Percentiles rank a stretch among this genome's conserved stretches.
Evolutionary conservation across 2,797 vertebrate genomes (phyloP).

Genomic region (Acrossocheilus wenchowensis): DNA sequence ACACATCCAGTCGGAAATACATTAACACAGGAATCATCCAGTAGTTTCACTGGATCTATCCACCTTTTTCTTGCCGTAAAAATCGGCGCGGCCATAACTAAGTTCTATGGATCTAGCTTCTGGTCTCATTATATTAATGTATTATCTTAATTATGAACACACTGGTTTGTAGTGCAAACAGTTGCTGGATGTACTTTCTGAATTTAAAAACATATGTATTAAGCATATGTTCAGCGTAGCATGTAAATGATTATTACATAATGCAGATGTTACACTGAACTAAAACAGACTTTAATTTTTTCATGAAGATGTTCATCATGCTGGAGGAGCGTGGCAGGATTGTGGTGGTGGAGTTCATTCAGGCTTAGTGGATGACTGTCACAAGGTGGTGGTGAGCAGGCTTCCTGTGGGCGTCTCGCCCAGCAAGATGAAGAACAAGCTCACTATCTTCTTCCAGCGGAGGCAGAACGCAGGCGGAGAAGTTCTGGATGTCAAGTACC

Average conservation of each 20-base stretch:
- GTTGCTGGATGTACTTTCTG: neutral
- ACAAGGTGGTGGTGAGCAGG: conserved; percentile 60
- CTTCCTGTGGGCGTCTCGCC: conserved; percentile 59
- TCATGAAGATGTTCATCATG: conserved; percentile 50
- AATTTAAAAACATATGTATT: neutral
- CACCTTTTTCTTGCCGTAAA: too few species aligned
- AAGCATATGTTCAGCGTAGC: neutral
- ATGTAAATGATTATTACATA: neutral
- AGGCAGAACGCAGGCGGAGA: conserved; percentile 65
- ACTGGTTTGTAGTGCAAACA: too few species aligned
- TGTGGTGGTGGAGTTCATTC: neutral
- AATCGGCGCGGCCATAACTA: too few species aligned
- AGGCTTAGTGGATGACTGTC: conserved; percentile 46
- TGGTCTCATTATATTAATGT: too few species aligned
- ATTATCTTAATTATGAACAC: too few species aligned
- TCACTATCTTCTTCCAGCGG: conserved; percentile 69
- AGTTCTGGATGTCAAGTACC: conserved; percentile 64
- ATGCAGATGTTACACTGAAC: neutral
- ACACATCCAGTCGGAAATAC: neutral
- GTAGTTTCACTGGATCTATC: neutral
- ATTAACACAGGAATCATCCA: neutral
- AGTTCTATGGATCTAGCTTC: too few species aligned
- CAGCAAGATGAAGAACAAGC: conserved; percentile 65
- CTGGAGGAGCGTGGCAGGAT: conserved; percentile 34
- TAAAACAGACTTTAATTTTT: neutral